These are phyloP conservation scores for Spialia ferax DNA, from an alignment of 2,888 invertebrate genomes.

Conservation along the genomic window DNA sequence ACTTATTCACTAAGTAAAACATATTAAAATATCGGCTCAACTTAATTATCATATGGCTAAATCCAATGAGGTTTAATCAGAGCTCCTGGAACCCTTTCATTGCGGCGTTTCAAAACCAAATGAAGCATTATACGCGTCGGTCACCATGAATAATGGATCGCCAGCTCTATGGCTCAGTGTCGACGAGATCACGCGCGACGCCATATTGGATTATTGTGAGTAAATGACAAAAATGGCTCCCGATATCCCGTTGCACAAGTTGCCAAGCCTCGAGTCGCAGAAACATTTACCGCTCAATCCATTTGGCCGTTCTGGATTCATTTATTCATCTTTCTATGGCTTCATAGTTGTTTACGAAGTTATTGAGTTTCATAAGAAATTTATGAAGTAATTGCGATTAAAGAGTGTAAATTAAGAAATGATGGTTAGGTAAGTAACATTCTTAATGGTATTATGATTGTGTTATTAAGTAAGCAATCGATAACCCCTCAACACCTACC, in stretches of 20 bases:
- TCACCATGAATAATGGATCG: constrained; percentile 80
- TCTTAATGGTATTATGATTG: too few relatives aligned
- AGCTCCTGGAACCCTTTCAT: constrained; percentile 33
- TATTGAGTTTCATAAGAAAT: not conserved
- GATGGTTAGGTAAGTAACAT: too few relatives aligned
- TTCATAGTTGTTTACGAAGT: not conserved
- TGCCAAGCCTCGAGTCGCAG: constrained; percentile 17
- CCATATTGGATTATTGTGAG: constrained; percentile 80
- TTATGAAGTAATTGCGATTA: not conserved
- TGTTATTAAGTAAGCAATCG: too few relatives aligned
- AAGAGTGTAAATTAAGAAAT: too few relatives aligned
- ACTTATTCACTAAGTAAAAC: too few relatives aligned
- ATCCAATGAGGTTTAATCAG: constrained; percentile 32
- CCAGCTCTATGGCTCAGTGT: constrained; percentile 65
- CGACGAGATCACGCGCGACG: constrained; percentile 81
- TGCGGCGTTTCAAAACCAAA: constrained; percentile 50
- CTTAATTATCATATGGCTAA: too few relatives aligned
- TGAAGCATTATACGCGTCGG: constrained; percentile 64
- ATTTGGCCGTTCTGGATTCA: constrained; percentile 5
- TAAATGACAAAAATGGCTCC: constrained; percentile 77
- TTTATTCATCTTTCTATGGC: not conserved
- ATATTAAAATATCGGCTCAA: too few relatives aligned
- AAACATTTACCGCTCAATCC: constrained; percentile 29
- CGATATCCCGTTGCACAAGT: constrained; percentile 54
- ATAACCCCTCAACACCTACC: too few relatives aligned